Base-by-base conservation (phyloP, 2,113 vertebrate genomes). In the Ornithorhynchus anatinus region DNA sequence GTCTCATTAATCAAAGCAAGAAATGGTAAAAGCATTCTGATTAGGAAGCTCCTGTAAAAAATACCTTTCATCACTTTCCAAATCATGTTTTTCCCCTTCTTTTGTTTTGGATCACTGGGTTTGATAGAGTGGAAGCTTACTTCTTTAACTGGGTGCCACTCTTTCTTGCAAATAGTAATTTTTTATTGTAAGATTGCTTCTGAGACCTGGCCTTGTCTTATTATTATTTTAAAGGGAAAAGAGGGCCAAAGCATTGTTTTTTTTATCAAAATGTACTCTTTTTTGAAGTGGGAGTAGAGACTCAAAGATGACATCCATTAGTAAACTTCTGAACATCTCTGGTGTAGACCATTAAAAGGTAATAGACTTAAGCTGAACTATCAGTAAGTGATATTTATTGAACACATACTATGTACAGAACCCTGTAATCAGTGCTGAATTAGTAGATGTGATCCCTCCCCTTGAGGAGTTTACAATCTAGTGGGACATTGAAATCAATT, bases 1-100 rank as follows among this genome's bases (percentile, higher is more conserved):
- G 60, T 50, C 67, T 89, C 45, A 66, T 87, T 81, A 76, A 86
- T 84, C 77, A 78, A 84, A 83, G 73, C 69, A 58, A 9, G 23
- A 59, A 81, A 69, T 72, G 52, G 31, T 45, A 3, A 1, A 39
- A 64, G 66, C 58, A 35, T 60, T 83, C 58, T 69, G 85, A 65
- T 23, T 51, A 75, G 59, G 82, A 72, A 58, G 61, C 71, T 54
- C 69, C 64, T 67, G 77, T 53, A 35, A 78, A 80, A 64, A 65
- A 17, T 3, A 1, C 36, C 63, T 73, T 80, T 82, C 48, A 59
- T 60, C 77, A 76, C 76, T 80, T 68, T 51, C 82, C 68, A 78
- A 71, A 70, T 76, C 37, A 57, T 54, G 63, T 56, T 42, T 56
- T 50, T n/a, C n/a, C 40, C 38, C 32, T 51, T 25, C 42, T 33